A percentile compares a stretch with the other conserved stretches of the same genome.
Conservation (phyloP, 2,888 invertebrate species). For the Euclidia mi region DNA sequence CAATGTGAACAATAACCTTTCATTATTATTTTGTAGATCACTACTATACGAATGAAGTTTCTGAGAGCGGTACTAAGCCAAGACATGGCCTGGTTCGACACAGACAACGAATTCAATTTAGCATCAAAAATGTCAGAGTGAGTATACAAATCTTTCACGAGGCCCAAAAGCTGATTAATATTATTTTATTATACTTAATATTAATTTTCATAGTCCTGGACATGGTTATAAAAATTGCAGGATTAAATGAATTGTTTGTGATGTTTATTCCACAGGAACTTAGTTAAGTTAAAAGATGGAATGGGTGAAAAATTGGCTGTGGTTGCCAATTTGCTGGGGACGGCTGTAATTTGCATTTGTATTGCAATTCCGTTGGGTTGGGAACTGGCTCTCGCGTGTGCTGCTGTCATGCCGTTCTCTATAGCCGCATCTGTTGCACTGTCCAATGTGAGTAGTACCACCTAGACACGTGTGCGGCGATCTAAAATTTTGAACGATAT, state of each 20-base stretch:
- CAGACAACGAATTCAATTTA: constrained; percentile 92
- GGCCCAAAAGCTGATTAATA: too few relatives aligned
- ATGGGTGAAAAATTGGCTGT: constrained; percentile 95
- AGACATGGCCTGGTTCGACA: constrained; percentile 94
- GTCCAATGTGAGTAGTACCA: constrained; percentile 92
- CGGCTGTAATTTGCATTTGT: constrained; percentile 92
- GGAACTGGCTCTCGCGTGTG: constrained; percentile 95
- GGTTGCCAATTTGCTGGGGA: constrained; percentile 92
- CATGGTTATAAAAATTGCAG: too few relatives aligned
- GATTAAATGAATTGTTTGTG: too few relatives aligned
- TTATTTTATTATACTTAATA: too few relatives aligned
- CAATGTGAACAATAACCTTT: too few relatives aligned
- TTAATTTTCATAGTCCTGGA: too few relatives aligned
- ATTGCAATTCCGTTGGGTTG: constrained; percentile 95
- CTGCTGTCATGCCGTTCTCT: constrained; percentile 94
- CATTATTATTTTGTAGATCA: constrained; percentile 79
- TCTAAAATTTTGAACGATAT: too few relatives aligned
- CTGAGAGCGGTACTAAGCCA: constrained; percentile 92
- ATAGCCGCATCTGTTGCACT: constrained; percentile 93
- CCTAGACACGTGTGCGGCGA: too few relatives aligned
- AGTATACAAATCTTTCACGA: constrained; percentile 83
- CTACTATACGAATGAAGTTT: constrained; percentile 91
- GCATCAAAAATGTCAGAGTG: constrained; percentile 94
- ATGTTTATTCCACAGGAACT: constrained; percentile 89
- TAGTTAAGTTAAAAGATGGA: constrained; percentile 95